Conservation (phyloP, 2,888 invertebrate species). For the Torymus aiolomorphi region DNA sequence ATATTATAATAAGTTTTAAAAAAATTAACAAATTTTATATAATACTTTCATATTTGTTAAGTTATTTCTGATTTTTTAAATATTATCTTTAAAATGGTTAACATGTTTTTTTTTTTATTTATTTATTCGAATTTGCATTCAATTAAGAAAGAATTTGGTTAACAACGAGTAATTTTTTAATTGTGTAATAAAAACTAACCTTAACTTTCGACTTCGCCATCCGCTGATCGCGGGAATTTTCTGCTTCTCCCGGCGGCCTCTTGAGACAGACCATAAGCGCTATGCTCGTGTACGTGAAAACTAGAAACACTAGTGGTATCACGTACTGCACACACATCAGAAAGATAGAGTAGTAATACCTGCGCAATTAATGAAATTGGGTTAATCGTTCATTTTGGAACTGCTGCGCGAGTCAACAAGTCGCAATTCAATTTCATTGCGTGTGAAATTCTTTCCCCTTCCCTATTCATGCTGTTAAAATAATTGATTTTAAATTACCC, state of each 20-base stretch:
- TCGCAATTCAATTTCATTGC: not conserved
- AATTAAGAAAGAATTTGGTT: too few relatives aligned
- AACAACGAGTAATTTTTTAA: not conserved
- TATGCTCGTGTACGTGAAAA: slow-evolving; percentile 91
- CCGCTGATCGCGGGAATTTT: slow-evolving; percentile 87
- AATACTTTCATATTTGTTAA: too few relatives aligned
- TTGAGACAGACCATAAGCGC: slow-evolving; percentile 92
- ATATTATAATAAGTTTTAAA: too few relatives aligned
- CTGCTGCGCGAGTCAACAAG: not conserved
- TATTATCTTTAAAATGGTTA: too few relatives aligned
- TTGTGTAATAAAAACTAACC: slow-evolving; percentile 78
- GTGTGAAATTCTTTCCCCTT: too few relatives aligned
- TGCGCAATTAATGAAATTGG: slow-evolving; percentile 57
- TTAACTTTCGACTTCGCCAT: slow-evolving; percentile 92
- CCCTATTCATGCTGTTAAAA: too few relatives aligned
- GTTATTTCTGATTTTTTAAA: too few relatives aligned
- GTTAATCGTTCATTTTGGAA: slow-evolving; percentile 25
- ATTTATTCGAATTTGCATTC: too few relatives aligned
- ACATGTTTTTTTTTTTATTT: too few relatives aligned
- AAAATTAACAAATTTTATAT: too few relatives aligned
- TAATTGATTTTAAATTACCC: too few relatives aligned
- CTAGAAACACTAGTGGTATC: slow-evolving; percentile 86
- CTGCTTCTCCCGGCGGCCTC: slow-evolving; percentile 91
- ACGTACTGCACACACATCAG: slow-evolving; percentile 90
- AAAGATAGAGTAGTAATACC: slow-evolving; percentile 85